Evolutionary conservation across 1,140 invertebrate species (phyloP), one percentile per base, ranked within the genome.

Genomic region (Sarcophaga bullata): DNA sequence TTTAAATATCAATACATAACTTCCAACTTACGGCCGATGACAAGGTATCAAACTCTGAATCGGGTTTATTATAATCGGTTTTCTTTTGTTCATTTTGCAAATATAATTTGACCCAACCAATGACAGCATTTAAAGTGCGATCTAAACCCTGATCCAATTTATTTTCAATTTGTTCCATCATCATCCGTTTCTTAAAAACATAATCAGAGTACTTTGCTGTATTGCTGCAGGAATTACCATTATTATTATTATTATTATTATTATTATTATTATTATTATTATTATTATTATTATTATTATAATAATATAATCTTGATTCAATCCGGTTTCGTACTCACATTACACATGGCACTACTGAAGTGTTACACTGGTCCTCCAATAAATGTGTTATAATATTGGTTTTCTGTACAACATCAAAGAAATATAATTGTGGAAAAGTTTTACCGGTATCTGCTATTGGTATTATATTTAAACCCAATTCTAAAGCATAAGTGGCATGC

Each of bases 301-400:
- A n/a, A 52, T 11, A 10, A 8, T 2, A 68, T 7, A 68, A 54
- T 11, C 52, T 19, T 72, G 62, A 19, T 72, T 72, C 15, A 62
- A 8, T n/a, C n/a, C n/a, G 15, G 19, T 62, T 62, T 11, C 83
- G 84, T 19, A 91, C 91, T 92, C 92, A 97, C 96, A 94, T 93
- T 19, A 99, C 93, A 85, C 98, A 93, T 47, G 98, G 97, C 62
- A 98, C 91, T 6, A 99, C 92, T 84, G 95, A 95, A 87, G 98
- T 97, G 86, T 94, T 94, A 89, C 98, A 99, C 85, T 98, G 96
- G 90, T 98, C 98, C 84, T 98, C 98, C 87, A 99, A 93, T 83
- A 99, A 92, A 90, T 98, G 96, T n/a, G 98, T 95, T 82, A 99
- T 97, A 73, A 96, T 96, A 90, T 98, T 99, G n/a, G 96, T 95